A percentile compares a stretch with the other conserved stretches of the same genome.
Conservation (phyloP, 2,113 vertebrate genomes). For the Sterrhoptilus dennistouni region DNA sequence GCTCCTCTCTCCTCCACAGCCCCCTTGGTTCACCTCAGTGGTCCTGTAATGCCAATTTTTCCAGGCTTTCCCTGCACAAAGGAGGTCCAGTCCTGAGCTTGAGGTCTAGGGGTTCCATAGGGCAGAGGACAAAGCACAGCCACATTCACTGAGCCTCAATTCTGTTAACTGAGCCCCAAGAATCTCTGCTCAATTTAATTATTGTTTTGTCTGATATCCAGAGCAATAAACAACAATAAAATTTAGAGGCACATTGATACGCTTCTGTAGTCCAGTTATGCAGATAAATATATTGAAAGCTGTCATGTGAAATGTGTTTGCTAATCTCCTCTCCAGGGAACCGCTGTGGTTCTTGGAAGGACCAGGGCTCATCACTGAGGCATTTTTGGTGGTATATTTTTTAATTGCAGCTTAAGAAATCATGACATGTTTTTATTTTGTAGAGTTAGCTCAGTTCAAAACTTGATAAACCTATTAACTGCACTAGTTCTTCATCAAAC, state of each 20-base stretch:
- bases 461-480: not conserved
- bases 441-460: not conserved
- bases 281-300: constrained; percentile 18
- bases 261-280: constrained; percentile 29
- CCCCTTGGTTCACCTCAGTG: not conserved
- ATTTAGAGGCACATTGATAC: not conserved
- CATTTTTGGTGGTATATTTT: not conserved
- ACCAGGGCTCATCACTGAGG: not conserved
- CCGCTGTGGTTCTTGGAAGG: not conserved
- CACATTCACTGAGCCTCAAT: not conserved
- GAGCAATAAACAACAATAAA: constrained; percentile 31
- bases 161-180: not conserved
- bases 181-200: not conserved
- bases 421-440: not conserved
- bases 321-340: not conserved
- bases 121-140: fast-evolving
- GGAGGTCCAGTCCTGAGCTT: fast-evolving
- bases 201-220: not conserved
- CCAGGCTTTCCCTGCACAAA: not conserved
- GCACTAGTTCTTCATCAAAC: not conserved
- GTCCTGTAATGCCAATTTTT: not conserved
- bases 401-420: not conserved
- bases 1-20: not conserved
- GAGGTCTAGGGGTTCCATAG: fast-evolving
- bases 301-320: not conserved